These are phyloP conservation scores for Nanorana parkeri DNA, from an alignment of 2,113 vertebrate species.

Conservation along the genomic window DNA sequence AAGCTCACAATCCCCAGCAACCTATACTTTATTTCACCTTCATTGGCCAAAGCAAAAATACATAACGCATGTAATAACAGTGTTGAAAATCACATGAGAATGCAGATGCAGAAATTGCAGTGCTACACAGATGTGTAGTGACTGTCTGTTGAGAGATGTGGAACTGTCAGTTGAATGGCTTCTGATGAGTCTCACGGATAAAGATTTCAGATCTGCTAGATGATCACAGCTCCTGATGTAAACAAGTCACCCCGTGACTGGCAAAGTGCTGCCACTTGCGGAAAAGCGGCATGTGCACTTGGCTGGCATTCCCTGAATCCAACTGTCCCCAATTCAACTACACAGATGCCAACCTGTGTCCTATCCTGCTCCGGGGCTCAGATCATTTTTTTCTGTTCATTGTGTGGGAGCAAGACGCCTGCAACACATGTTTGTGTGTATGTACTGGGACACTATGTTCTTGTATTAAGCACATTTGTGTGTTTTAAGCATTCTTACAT, in stretches of 20 bases:
- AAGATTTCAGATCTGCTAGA: no score
- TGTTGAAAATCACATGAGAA: no score
- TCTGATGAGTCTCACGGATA: not conserved
- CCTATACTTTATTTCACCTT: no score
- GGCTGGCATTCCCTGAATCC: not conserved
- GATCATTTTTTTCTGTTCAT: not conserved
- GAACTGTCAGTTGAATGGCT: not conserved
- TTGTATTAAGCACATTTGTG: no score
- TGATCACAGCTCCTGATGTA: not conserved
- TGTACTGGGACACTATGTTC: not conserved
- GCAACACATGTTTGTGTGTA: not conserved
- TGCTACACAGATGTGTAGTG: not conserved
- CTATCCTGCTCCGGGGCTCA: not conserved
- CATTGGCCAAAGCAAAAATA: no score
- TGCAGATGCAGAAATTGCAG: no score
- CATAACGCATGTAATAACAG: no score
- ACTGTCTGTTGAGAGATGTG: not conserved
- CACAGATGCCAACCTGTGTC: not conserved
- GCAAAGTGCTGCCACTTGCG: not conserved
- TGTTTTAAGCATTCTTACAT: no score
- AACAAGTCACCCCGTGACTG: constrained; percentile 8
- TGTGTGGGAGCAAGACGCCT: no score
- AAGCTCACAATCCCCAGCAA: no score
- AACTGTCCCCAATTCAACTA: not conserved
- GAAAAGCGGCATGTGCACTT: not conserved